A percentile compares a stretch with the other conserved stretches of the same genome.
Conservation (phyloP, 2,888 invertebrate species). For the Stictocephala bisonia region DNA sequence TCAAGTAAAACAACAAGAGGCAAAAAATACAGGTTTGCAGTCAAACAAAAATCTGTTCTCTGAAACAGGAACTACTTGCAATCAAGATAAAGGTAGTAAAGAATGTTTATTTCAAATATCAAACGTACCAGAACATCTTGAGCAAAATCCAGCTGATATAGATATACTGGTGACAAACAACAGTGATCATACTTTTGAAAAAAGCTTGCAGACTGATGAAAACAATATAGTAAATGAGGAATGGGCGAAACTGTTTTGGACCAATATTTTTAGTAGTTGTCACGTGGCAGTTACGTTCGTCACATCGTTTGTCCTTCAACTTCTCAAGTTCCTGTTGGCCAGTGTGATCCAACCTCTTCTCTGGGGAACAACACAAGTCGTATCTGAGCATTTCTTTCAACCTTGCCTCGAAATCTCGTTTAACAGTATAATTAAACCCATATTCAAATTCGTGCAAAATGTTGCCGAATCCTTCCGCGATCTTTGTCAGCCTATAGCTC, state of each 20-base stretch:
- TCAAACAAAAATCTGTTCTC: too few relatives aligned
- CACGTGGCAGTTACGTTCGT: conserved; percentile 1
- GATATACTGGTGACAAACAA: too few relatives aligned
- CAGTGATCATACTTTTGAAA: too few relatives aligned
- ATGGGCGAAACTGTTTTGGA: conserved; percentile 9
- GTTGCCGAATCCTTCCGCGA: not conserved
- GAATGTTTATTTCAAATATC: too few relatives aligned
- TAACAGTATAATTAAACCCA: not conserved
- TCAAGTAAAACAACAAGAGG: too few relatives aligned
- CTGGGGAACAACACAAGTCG: not conserved
- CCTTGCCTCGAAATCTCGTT: conserved; percentile 5
- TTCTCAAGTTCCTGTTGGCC: not conserved
- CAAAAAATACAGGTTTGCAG: too few relatives aligned
- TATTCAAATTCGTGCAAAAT: not conserved
- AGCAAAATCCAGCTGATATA: too few relatives aligned
- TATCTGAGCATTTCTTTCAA: conserved; percentile 8
- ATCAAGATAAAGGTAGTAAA: too few relatives aligned
- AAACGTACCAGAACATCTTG: too few relatives aligned
- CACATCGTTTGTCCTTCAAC: not conserved
- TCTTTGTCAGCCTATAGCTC: not conserved
- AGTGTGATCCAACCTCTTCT: not conserved
- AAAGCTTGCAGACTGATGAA: too few relatives aligned
- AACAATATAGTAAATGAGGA: too few relatives aligned
- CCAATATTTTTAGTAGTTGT: not conserved
- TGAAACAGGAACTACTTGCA: too few relatives aligned